phyloP scores from a whole-genome alignment of 2,888 invertebrate species.

The Sinotaia quadrata region DNA sequence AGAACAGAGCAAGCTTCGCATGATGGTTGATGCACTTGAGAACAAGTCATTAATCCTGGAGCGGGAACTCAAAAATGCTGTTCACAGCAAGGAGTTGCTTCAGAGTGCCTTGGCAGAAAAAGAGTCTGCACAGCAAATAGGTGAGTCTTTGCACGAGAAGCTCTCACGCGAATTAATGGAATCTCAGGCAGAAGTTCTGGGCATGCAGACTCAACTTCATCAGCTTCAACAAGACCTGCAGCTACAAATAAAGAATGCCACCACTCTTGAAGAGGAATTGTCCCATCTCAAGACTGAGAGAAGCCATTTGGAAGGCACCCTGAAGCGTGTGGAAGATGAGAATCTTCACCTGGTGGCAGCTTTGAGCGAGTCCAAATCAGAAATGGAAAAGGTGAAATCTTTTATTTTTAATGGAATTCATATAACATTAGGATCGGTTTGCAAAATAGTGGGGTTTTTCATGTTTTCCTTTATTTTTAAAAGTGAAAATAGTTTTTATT shows the following conservation, averaged over 20 bases:
- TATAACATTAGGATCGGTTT: no score
- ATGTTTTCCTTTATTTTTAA: no score
- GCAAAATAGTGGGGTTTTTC: no score
- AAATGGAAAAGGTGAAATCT: constrained; percentile 5
- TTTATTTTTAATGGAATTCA: no score
- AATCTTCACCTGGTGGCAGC: background rate
- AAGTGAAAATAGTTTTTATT: no score
- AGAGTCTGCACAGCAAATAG: constrained; percentile 17
- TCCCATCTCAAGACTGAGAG: constrained; percentile 11
- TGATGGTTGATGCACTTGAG: constrained; percentile 5
- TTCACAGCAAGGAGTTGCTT: constrained; percentile 16
- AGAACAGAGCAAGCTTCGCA: constrained; percentile 6
- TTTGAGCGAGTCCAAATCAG: constrained; percentile 3
- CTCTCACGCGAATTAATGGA: constrained; percentile 17
- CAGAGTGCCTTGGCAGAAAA: constrained; percentile 15
- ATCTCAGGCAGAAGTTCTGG: constrained; percentile 20
- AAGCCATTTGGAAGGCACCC: constrained; percentile 29
- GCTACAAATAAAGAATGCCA: constrained; percentile 4
- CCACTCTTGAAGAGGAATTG: constrained; percentile 9
- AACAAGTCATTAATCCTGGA: constrained; percentile 3
- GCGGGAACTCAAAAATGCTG: constrained; percentile 4
- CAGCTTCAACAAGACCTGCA: constrained; percentile 13
- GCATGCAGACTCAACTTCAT: constrained; percentile 10
- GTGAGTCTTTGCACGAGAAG: constrained; percentile 23
- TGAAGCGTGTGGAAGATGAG: constrained; percentile 33